Conservation (phyloP, 2,113 vertebrate species). For the Eretmochelys imbricata region DNA sequence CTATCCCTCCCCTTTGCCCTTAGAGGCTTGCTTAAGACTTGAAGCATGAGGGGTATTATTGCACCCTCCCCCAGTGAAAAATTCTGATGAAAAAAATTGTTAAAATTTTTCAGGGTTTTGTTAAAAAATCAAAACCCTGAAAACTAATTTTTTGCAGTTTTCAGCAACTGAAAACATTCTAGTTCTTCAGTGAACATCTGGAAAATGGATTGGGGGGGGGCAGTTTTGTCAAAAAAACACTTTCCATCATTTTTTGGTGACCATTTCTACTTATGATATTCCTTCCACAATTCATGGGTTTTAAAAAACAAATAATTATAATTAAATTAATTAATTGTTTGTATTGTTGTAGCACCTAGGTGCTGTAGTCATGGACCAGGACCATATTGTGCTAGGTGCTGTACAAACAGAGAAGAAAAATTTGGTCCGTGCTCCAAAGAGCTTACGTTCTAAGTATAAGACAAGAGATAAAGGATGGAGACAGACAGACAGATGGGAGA, state of each 20-base stretch:
- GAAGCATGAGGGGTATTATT: not conserved
- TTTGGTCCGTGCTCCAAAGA: not conserved
- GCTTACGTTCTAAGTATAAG: not conserved
- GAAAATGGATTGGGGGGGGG: accelerated
- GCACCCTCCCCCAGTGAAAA: accelerated
- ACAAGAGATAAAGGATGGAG: not conserved
- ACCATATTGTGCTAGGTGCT: not conserved
- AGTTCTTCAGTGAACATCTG: not conserved
- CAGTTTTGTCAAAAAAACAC: not conserved
- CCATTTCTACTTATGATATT: not conserved
- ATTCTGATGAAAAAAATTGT: not conserved
- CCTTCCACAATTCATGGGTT: not conserved
- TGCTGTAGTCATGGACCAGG: not conserved
- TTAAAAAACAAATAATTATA: not conserved
- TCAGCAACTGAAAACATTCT: not conserved
- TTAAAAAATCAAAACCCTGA: not conserved
- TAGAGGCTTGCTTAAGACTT: not conserved
- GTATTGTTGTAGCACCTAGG: not conserved
- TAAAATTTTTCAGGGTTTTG: accelerated
- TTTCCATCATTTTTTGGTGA: not conserved
- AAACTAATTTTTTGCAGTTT: not conserved
- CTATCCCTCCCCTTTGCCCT: too few relatives aligned
- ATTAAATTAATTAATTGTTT: not conserved
- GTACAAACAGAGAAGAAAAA: not conserved
- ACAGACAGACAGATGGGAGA: not conserved